phyloP scores from a whole-genome alignment of 1,140 invertebrate genomes.

The Sitodiplosis mosellana region DNA sequence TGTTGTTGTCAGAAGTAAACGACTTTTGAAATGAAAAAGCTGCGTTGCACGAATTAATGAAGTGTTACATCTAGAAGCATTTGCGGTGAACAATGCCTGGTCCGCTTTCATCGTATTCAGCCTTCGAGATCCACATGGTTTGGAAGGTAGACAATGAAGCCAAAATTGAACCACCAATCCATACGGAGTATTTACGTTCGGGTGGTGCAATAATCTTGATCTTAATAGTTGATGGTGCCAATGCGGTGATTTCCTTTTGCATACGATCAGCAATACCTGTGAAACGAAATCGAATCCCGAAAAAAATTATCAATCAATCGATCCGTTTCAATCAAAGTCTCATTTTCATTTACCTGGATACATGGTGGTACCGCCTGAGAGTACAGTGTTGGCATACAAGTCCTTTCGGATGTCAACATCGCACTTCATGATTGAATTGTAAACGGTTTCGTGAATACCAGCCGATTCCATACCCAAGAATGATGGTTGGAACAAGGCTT shows the following conservation, averaged over 20 bases:
- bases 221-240: slow-evolving; percentile 79
- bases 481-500: slow-evolving; percentile 81
- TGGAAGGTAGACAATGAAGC: slow-evolving; percentile 69
- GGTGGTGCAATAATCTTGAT: slow-evolving; percentile 88
- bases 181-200: slow-evolving; percentile 81
- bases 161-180: slow-evolving; percentile 74
- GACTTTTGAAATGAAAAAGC: too few species aligned
- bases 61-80: slow-evolving; percentile 45
- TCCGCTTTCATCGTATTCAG: slow-evolving; percentile 63
- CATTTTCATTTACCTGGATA: slow-evolving; percentile 31
- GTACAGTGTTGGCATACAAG: slow-evolving; percentile 77
- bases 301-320: background rate
- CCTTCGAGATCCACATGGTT: slow-evolving; percentile 67
- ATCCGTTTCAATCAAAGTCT: background rate
- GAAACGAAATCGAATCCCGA: too few species aligned
- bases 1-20: too few species aligned
- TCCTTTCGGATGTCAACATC: slow-evolving; percentile 83
- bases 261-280: slow-evolving; percentile 63
- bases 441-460: slow-evolving; percentile 81
- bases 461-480: slow-evolving; percentile 83
- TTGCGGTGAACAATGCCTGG: slow-evolving; percentile 46
- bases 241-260: slow-evolving; percentile 74
- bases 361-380: slow-evolving; percentile 68
- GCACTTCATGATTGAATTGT: slow-evolving; percentile 92
- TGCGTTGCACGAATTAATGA: too few species aligned